A percentile compares a stretch with the other conserved stretches of the same genome.
These are phyloP conservation scores for Chelidonichthys spinosus DNA, from an alignment of 2,797 vertebrate genomes.

Conservation along the genomic window DNA sequence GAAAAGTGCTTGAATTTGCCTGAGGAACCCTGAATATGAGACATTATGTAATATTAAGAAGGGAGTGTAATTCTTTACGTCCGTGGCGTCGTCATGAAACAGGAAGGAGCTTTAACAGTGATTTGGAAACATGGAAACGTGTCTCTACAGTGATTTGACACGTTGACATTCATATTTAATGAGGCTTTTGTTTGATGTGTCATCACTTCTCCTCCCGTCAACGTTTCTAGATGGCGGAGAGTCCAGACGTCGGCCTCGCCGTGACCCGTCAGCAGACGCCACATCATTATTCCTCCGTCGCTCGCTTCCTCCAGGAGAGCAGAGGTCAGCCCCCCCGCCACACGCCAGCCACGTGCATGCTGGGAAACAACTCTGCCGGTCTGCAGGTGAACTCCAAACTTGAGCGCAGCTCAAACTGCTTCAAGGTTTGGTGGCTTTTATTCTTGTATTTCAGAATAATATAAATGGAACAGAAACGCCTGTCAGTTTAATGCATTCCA, in stretches of 20 bases:
- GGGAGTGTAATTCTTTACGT: too few relatives aligned
- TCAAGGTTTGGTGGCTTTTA: neutral
- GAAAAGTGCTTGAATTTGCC: too few relatives aligned
- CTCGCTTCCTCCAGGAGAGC: slow-evolving; percentile 26
- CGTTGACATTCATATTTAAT: slow-evolving; percentile 14
- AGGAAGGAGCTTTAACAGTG: too few relatives aligned
- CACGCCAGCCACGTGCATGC: slow-evolving; percentile 23
- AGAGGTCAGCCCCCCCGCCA: slow-evolving; percentile 35
- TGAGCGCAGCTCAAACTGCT: too few relatives aligned
- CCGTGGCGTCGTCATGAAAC: too few relatives aligned
- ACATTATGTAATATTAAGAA: too few relatives aligned
- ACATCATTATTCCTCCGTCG: slow-evolving; percentile 57
- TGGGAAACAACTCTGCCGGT: slow-evolving; percentile 17
- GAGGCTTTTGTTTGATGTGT: neutral
- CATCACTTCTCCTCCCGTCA: neutral
- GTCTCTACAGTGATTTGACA: neutral
- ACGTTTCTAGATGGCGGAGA: neutral
- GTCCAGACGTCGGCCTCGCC: neutral
- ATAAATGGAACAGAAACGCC: neutral
- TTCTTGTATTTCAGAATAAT: too few relatives aligned
- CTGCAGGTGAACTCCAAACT: neutral
- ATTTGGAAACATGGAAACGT: neutral
- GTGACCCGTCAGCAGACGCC: slow-evolving; percentile 46
- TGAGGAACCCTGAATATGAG: too few relatives aligned
- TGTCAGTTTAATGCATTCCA: neutral